Evolutionary conservation across 2,888 invertebrate species (phyloP).

Genomic region (Ecliptopera silaceata): DNA sequence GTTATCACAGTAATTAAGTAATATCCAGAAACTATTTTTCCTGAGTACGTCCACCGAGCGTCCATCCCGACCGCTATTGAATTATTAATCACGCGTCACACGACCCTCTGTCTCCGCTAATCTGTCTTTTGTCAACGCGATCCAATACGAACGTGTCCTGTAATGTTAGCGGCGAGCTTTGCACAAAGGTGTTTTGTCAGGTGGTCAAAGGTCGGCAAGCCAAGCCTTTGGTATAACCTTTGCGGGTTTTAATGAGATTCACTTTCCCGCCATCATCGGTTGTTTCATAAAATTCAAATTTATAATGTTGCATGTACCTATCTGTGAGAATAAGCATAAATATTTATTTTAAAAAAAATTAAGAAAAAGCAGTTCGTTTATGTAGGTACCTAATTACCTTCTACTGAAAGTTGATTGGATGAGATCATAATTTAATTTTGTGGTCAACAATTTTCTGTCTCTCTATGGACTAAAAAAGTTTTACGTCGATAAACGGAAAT

Average conservation of each 20-base stretch:
- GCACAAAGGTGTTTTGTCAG: slow-evolving; percentile 33
- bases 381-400: no score
- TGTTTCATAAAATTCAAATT: not conserved
- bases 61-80: slow-evolving; percentile 42
- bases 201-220: slow-evolving; percentile 9
- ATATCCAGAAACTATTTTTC: no score
- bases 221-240: slow-evolving; percentile 2
- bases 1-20: no score
- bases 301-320: no score
- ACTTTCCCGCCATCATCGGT: not conserved
- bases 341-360: no score
- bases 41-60: slow-evolving; percentile 12
- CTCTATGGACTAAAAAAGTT: no score
- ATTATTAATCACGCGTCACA: slow-evolving; percentile 60
- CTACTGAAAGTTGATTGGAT: no score
- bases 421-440: no score
- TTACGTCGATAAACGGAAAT: no score
- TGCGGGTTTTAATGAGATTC: not conserved
- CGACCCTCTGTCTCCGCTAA: slow-evolving; percentile 53
- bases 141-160: slow-evolving; percentile 44
- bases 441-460: no score
- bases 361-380: no score
- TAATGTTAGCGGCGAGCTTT: slow-evolving; percentile 34
- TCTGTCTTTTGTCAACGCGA: slow-evolving; percentile 63
- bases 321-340: no score